Conservation (phyloP, 2,888 invertebrate genomes). For the Pachycephus smyrnensis region DNA sequence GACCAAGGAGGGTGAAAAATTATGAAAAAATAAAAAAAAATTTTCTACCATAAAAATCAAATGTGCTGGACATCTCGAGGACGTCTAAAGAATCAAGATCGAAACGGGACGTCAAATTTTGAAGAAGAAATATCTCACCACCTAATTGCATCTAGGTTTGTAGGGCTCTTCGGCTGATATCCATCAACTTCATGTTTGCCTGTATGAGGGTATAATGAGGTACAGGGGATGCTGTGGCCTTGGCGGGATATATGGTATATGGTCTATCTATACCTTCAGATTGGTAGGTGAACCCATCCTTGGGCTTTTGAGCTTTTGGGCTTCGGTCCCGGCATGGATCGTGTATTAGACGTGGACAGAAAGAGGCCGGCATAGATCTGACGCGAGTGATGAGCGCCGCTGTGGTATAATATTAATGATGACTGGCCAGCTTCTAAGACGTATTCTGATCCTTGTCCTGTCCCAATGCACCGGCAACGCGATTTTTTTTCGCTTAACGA, state of each 20-base stretch:
- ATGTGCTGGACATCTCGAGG: background rate
- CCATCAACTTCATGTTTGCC: slow-evolving; percentile 45
- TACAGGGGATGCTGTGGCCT: slow-evolving; percentile 22
- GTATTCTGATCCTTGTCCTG: slow-evolving; percentile 14
- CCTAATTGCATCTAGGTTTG: slow-evolving; percentile 9
- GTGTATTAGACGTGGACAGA: slow-evolving; percentile 46
- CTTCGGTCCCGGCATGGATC: slow-evolving; percentile 41
- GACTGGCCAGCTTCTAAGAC: slow-evolving; percentile 36
- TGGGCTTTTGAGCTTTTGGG: slow-evolving; percentile 42
- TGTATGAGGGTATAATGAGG: slow-evolving; percentile 40
- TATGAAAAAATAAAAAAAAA: background rate
- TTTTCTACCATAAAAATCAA: background rate
- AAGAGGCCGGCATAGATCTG: slow-evolving; percentile 63
- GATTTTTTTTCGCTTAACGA: background rate
- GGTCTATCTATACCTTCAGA: slow-evolving; percentile 17
- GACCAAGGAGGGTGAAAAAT: background rate
- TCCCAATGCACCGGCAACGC: slow-evolving; percentile 19
- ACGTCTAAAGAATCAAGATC: background rate
- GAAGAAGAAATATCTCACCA: background rate
- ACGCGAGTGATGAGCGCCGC: slow-evolving; percentile 55
- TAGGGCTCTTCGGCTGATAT: slow-evolving; percentile 32
- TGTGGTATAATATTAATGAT: slow-evolving; percentile 62
- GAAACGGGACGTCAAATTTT: background rate
- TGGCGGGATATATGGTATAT: slow-evolving; percentile 17
- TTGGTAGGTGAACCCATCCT: slow-evolving; percentile 23